Evolutionary conservation across 2,797 vertebrate genomes (phyloP).

Genomic region (Fistularia tabacaria): DNA sequence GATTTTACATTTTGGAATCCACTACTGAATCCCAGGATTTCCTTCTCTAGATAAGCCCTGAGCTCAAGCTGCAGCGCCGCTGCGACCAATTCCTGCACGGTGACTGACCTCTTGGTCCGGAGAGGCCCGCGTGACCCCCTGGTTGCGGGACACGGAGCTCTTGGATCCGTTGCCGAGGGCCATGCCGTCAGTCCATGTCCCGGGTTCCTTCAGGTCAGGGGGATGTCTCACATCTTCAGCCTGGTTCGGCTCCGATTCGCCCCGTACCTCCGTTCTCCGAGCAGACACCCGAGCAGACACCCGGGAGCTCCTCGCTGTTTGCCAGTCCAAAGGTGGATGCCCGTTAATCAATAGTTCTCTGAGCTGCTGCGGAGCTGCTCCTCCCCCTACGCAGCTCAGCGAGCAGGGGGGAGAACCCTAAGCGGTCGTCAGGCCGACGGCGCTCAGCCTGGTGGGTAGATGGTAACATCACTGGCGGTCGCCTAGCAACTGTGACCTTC

Average conservation of each 20-base stretch:
- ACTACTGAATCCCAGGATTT: too few relatives aligned
- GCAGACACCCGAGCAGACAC: too few relatives aligned
- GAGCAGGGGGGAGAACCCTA: too few relatives aligned
- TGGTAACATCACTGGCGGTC: conserved; percentile 10
- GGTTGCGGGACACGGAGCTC: conserved; percentile 38
- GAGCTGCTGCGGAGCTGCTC: not conserved
- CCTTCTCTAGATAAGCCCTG: too few relatives aligned
- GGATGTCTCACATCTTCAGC: too few relatives aligned
- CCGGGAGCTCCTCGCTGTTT: conserved; percentile 51
- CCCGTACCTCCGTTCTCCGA: too few relatives aligned
- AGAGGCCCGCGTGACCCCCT: conserved; percentile 19
- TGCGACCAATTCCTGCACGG: not conserved
- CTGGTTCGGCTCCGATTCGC: too few relatives aligned
- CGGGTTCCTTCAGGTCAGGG: not conserved
- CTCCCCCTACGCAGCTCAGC: too few relatives aligned
- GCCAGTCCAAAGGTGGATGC: conserved; percentile 65
- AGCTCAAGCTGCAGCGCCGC: too few relatives aligned
- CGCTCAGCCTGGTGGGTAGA: conserved; percentile 4
- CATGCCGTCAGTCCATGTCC: conserved; percentile 47
- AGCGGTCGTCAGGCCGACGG: too few relatives aligned
- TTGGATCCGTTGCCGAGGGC: conserved; percentile 52
- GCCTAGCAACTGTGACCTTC: conserved; percentile 47
- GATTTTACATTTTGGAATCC: too few relatives aligned
- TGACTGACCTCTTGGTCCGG: conserved; percentile 43
- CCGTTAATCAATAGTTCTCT: conserved; percentile 47